Percentiles rank a stretch among this genome's conserved stretches.
Conservation (phyloP, 1,140 invertebrate species). For the Drosophila subobscura region DNA sequence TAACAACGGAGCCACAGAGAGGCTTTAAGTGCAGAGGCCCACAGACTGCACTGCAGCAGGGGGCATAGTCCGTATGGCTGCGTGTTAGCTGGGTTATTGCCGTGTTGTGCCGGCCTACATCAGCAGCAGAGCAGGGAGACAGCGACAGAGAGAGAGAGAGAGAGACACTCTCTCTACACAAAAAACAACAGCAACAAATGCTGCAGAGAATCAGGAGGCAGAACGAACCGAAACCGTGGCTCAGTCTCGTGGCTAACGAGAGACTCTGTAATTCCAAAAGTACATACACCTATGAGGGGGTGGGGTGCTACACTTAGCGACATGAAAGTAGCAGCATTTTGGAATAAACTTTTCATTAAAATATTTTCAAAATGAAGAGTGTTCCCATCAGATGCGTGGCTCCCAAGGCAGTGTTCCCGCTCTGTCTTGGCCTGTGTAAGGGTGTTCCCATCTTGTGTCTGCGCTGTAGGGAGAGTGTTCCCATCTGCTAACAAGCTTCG, state of each 20-base stretch:
- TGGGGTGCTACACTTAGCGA: neutral
- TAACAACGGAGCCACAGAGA: too few species aligned
- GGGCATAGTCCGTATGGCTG: neutral
- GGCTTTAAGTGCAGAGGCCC: too few species aligned
- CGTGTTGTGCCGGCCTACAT: constrained; percentile 52
- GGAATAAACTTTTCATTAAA: neutral
- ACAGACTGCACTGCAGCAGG: too few species aligned
- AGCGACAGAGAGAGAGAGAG: too few species aligned
- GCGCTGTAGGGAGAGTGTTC: too few species aligned
- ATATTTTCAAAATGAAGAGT: neutral
- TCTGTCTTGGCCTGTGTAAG: too few species aligned
- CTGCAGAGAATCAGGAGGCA: constrained; percentile 22
- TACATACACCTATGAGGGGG: constrained; percentile 15
- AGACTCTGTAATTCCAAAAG: constrained; percentile 62
- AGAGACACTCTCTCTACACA: constrained; percentile 47
- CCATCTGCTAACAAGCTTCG: too few species aligned
- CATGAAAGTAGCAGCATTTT: neutral
- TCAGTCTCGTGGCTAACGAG: constrained; percentile 66
- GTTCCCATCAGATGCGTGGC: too few species aligned
- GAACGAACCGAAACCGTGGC: constrained; percentile 5
- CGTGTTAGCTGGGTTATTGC: constrained; percentile 49
- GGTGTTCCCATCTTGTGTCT: too few species aligned
- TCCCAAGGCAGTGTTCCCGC: too few species aligned
- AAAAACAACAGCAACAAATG: constrained; percentile 18
- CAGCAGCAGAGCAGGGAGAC: neutral